These are phyloP conservation scores for Apostichopus parvimensis DNA, from an alignment of 35 echinoderm and acorn worm species.

Conservation along the genomic window DNA sequence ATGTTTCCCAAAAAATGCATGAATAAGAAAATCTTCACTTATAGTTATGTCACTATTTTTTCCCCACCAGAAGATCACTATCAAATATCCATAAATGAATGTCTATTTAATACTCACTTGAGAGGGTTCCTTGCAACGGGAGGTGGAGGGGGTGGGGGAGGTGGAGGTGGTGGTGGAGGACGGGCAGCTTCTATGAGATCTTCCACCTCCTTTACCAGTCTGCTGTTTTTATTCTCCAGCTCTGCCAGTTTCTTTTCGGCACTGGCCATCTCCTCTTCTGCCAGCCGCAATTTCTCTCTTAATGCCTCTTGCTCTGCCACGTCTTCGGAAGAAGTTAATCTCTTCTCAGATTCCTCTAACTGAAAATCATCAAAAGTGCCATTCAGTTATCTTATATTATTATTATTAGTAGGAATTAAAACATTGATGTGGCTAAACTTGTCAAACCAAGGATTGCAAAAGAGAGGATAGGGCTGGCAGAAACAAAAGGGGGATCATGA, in stretches of 20 bases:
- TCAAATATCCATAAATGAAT: neutral
- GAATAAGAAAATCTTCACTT: too few species aligned
- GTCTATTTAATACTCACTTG: constrained; percentile 56
- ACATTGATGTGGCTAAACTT: too few species aligned
- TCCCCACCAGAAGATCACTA: neutral
- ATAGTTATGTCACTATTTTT: too few species aligned
- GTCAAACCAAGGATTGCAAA: too few species aligned
- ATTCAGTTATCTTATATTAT: too few species aligned
- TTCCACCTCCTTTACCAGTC: constrained; percentile 53
- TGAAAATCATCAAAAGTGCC: neutral
- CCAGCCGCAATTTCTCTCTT: constrained; percentile 75
- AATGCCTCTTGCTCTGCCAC: constrained; percentile 54
- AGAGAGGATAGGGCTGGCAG: too few species aligned
- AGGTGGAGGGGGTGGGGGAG: constrained; percentile 62
- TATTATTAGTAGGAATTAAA: too few species aligned
- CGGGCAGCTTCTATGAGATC: constrained; percentile 57
- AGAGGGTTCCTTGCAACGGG: constrained; percentile 58
- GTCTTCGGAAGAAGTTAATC: constrained; percentile 45
- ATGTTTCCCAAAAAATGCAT: too few species aligned
- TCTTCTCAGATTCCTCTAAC: constrained; percentile 52
- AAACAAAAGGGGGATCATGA: too few species aligned
- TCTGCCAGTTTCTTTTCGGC: constrained; percentile 63
- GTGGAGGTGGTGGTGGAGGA: constrained; percentile 69
- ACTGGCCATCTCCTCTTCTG: constrained; percentile 73
- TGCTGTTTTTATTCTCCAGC: constrained; percentile 58